Evolutionary conservation across 2,888 invertebrate genomes (phyloP).

Genomic region (Cylindroiulus punctatus): DNA sequence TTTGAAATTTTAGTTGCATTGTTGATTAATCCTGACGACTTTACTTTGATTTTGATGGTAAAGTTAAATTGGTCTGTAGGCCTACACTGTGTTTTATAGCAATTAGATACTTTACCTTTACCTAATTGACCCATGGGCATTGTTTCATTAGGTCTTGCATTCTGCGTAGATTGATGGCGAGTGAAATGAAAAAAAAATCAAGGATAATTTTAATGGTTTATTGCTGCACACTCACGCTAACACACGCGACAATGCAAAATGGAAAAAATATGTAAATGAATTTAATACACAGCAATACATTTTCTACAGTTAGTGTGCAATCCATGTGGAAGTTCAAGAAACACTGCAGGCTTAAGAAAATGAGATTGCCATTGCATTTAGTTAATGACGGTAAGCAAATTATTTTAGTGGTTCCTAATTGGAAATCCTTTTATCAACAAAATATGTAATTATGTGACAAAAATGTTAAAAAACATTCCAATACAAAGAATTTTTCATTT

Average conservation of each 20-base stretch:
- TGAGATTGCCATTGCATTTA: background rate
- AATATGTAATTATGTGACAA: too few species aligned
- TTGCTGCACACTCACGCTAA: slow-evolving; percentile 32
- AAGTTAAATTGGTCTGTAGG: too few species aligned
- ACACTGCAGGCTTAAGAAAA: background rate
- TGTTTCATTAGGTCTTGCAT: background rate
- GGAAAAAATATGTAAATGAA: slow-evolving; percentile 1
- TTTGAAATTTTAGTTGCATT: background rate
- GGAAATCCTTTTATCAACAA: too few species aligned
- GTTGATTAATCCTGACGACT: background rate
- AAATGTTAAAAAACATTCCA: too few species aligned
- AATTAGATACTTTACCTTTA: too few species aligned
- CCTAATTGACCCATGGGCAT: background rate
- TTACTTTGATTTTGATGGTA: background rate
- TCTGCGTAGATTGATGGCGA: too few species aligned
- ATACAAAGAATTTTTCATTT: too few species aligned
- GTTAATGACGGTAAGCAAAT: background rate
- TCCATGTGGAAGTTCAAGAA: background rate
- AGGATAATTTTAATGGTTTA: background rate
- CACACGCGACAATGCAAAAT: slow-evolving; percentile 17
- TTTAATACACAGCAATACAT: slow-evolving; percentile 14
- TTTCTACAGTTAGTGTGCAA: background rate
- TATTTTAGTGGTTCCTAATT: too few species aligned
- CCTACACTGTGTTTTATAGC: too few species aligned
- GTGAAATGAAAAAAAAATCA: background rate